phyloP scores from a whole-genome alignment of 2,113 vertebrate genomes.

The Gymnocephalus cernua region DNA sequence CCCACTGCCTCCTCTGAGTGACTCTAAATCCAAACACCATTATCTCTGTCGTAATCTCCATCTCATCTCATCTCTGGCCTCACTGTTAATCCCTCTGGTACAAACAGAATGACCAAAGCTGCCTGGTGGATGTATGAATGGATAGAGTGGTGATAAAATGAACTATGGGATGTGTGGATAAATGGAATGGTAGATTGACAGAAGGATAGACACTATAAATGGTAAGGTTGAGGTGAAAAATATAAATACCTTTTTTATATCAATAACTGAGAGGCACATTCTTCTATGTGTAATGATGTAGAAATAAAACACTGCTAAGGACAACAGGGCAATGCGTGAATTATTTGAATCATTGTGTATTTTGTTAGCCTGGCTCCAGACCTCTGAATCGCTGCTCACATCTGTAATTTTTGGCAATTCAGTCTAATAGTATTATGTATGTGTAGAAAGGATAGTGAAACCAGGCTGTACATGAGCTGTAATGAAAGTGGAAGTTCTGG shows the following conservation, averaged over 20 bases:
- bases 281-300: background rate
- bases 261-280: background rate
- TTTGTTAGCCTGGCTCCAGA: background rate
- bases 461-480: slow-evolving; percentile 13
- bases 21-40: slow-evolving; percentile 74
- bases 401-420: slow-evolving; percentile 11
- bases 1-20: slow-evolving; percentile 42
- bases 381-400: background rate
- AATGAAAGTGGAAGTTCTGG: slow-evolving; percentile 5
- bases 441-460: background rate
- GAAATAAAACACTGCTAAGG: background rate
- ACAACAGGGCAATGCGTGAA: background rate
- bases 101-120: slow-evolving; percentile 46
- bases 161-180: background rate
- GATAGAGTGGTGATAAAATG: background rate
- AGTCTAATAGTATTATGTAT: background rate
- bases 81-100: slow-evolving; percentile 64
- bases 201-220: background rate
- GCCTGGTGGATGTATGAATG: slow-evolving; percentile 37
- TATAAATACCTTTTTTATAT: background rate
- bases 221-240: background rate
- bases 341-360: background rate
- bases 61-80: slow-evolving; percentile 69
- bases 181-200: background rate
- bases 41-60: slow-evolving; percentile 78